Evolutionary conservation across 2,797 vertebrate species (phyloP), one percentile per base, ranked within the genome.

Genomic region (Diglossa cyanea): DNA sequence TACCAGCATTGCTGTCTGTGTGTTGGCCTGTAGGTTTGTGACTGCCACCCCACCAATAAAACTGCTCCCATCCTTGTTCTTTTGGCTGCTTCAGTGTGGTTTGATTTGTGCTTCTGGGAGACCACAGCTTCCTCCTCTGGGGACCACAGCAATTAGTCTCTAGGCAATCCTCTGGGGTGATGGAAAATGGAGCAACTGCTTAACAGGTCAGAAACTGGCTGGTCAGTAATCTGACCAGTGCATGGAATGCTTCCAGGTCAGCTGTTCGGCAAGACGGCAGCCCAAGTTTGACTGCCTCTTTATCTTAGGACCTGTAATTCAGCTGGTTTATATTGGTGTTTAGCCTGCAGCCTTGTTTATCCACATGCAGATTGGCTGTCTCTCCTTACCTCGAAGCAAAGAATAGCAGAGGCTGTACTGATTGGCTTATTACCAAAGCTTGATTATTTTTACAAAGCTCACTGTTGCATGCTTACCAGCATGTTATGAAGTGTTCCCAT

Each of bases 361-460:
- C 40, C 71, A 44, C 73, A 15, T 39, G 40, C 79, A 84, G 47
- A 39, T 71, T 33, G 30, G 17, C 58, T 78, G 37, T 55, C 35
- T 91, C 67, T 93, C 82, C 61, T 25, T 54, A 72, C 79, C 88
- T 90, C 1, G 0, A 68, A 92, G 80, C 66, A 86, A 82, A 80
- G 61, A 39, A 42, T 42, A 73, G 78, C 86, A 93, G 67, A 93
- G 84, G 35, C 73, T 86, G 45, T 70, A 92, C 40, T 48, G 51
- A 44, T 17, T 82, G 82, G 79, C 66, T 66, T 74, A 2, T 48
- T 86, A 87, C 58, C 82, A 84, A 94, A 31, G 33, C 78, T 89
- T 84, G 88, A 62, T 95, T 89, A 48, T 92, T 96, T 96, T 95
- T 91, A 73, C 90, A 45, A 74, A 70, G 83, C 60, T 78, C 74